Base-by-base conservation (phyloP, 2,888 invertebrate genomes). In the Drosophila austrosaltans region DNA sequence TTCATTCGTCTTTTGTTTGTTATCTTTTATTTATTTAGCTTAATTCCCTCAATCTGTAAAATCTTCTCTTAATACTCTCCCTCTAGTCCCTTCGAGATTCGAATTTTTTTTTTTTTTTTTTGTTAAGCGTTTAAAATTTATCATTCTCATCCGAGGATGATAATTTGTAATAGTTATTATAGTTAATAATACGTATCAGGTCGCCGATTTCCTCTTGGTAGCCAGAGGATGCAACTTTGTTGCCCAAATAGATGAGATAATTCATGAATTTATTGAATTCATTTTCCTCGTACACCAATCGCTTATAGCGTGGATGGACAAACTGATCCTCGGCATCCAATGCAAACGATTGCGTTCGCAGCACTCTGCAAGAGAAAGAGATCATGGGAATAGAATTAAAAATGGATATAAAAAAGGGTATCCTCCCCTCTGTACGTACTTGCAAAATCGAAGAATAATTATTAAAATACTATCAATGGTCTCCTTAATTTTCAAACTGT, bases 401-500 rank as follows among this genome's bases (percentile, higher is more conserved):
- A 20, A 28, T 5, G 2, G 5, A 1, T 1, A 6, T 2, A 22
- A 7, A 20, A 8, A 48, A 10, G 22, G 5, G 28, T 36, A 1
- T 42, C 25, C 8, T 32, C 2, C 22, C 10, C 12, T 57, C 0
- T 20, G 8, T 36, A 81, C 88, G 74, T 66, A 92, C 92, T 90
- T 90, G 87, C 91, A 91, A 75, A 92, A 92, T 85, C 96, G 95
- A 75, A 96, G 90, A 42, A 96, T 95, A 6, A 96, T 94, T 59
- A 94, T 94, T 82, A 96, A 96, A 20, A 96, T 95, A 90, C 95
- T 95, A 64, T 95, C 94, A 40, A 97, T 92, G 0, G 95, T 93
- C 78, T 95, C 95, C 90, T 95, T 94, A 40, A 96, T 94, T 2
- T 95, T 95, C 32, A 94, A 94, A 36, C 96, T 95, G 62, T 95